phyloP scores from a whole-genome alignment of 2,113 vertebrate genomes.

The Hypanus sabinus region DNA sequence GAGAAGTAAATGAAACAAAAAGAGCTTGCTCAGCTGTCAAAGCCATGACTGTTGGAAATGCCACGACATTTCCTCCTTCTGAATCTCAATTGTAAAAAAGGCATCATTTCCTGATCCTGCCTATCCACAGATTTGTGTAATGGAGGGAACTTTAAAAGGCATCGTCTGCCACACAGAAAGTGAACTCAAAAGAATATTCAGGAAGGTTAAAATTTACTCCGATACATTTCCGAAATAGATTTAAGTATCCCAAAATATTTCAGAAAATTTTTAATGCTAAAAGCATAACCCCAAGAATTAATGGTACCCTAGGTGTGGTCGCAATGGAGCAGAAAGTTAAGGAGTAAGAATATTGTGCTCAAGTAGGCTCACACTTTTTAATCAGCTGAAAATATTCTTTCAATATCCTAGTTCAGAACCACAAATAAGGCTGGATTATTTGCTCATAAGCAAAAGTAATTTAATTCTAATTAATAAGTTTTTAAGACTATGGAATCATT shows the following conservation, averaged over 20 bases:
- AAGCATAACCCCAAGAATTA: neutral
- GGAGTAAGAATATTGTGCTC: neutral
- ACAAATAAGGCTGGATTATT: neutral
- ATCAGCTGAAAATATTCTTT: too few relatives aligned
- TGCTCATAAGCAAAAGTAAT: neutral
- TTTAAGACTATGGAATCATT: neutral
- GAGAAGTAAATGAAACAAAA: neutral
- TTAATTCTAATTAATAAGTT: neutral
- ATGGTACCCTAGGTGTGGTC: neutral
- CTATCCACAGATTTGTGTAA: too few relatives aligned
- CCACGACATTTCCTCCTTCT: neutral
- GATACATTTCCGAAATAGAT: neutral
- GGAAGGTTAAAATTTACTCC: neutral
- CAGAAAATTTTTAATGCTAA: neutral
- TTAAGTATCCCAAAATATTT: neutral
- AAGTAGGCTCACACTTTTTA: neutral
- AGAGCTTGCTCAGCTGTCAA: neutral
- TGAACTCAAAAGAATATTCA: neutral
- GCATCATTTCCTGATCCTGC: neutral
- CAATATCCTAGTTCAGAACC: neutral
- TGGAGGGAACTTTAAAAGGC: neutral
- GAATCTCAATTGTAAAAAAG: neutral
- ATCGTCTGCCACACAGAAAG: neutral
- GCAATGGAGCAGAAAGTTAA: neutral
- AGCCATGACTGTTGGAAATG: neutral